A percentile compares a stretch with the other conserved stretches of the same genome.
Conservation (phyloP, 2,888 invertebrate species). For the Pheosia tremula region DNA sequence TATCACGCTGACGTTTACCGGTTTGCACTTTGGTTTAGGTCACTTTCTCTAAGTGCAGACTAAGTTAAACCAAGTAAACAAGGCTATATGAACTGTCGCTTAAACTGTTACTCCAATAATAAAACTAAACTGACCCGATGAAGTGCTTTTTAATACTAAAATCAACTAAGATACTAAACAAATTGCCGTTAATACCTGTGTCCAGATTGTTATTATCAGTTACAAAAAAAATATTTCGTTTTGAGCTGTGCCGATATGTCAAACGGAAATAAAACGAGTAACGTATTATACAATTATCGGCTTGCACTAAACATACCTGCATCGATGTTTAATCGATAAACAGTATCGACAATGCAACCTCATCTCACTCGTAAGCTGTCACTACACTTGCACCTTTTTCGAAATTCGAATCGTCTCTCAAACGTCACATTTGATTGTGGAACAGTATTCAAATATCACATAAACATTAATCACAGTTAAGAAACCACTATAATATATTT, state of each 20-base stretch:
- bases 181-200: background rate
- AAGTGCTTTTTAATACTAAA: slow-evolving; percentile 1
- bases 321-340: slow-evolving; percentile 57
- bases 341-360: slow-evolving; percentile 41
- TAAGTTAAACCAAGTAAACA: slow-evolving; percentile 41
- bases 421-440: slow-evolving; percentile 19
- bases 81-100: slow-evolving; percentile 29
- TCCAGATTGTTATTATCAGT: no score
- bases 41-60: slow-evolving; percentile 52
- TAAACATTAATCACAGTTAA: slow-evolving; percentile 13
- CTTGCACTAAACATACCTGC: slow-evolving; percentile 57
- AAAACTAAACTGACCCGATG: slow-evolving; percentile 18
- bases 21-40: slow-evolving; percentile 49
- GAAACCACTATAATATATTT: slow-evolving; percentile 20
- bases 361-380: slow-evolving; percentile 58
- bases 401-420: slow-evolving; percentile 29
- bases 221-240: no score
- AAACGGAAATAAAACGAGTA: no score
- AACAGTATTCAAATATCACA: slow-evolving; percentile 6
- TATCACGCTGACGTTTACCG: slow-evolving; percentile 52
- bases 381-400: slow-evolving; percentile 39
- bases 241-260: no score
- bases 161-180: background rate
- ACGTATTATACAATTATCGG: background rate
- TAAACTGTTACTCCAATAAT: slow-evolving; percentile 36